Conservation (phyloP, 2,888 invertebrate genomes). For the Drepanosiphum platanoidis region DNA sequence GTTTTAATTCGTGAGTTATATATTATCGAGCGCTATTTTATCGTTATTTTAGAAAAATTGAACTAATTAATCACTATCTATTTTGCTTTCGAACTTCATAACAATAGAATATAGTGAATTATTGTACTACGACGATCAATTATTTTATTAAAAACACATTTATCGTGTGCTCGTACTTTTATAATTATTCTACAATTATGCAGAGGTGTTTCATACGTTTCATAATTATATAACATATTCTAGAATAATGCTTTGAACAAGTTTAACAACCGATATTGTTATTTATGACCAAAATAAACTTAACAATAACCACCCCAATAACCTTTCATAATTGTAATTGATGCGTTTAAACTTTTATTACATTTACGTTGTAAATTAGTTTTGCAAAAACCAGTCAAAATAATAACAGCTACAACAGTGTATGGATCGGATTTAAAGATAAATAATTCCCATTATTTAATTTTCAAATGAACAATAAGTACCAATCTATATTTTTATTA, state of each 20-base stretch:
- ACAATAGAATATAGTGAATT: too few relatives aligned
- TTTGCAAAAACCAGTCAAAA: not conserved
- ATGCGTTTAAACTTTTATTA: not conserved
- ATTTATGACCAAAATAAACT: not conserved
- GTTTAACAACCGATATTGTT: not conserved
- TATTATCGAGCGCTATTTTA: too few relatives aligned
- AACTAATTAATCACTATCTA: too few relatives aligned
- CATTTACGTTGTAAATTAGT: not conserved
- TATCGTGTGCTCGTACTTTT: too few relatives aligned
- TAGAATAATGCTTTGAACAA: not conserved
- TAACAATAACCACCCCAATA: not conserved
- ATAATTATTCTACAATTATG: not conserved
- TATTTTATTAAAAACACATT: too few relatives aligned
- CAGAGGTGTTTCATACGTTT: not conserved
- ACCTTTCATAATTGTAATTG: not conserved
- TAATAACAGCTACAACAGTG: not conserved
- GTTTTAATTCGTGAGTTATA: too few relatives aligned
- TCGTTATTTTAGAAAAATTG: too few relatives aligned
- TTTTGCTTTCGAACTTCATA: too few relatives aligned
- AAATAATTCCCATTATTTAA: not conserved
- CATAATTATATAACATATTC: not conserved
- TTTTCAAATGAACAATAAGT: too few relatives aligned
- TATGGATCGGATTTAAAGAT: too few relatives aligned
- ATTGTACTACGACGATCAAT: too few relatives aligned
- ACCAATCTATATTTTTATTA: too few relatives aligned